Base-by-base conservation (phyloP, 2,797 vertebrate genomes). In the Macropodus opercularis region DNA sequence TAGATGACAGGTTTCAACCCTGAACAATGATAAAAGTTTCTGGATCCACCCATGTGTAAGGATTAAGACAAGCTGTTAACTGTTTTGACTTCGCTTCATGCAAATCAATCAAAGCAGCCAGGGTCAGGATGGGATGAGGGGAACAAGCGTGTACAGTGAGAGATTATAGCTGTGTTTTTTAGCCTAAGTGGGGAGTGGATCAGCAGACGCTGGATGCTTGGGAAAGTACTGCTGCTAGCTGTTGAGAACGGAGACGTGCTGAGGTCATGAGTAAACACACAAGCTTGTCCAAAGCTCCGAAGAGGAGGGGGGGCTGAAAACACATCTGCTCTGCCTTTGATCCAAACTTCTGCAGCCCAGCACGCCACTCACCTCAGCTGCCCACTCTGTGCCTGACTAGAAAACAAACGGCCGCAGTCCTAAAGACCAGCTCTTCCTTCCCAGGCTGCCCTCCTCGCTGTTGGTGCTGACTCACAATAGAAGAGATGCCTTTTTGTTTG, bases 321-420 rank as follows among this genome's bases (percentile, higher is more conserved):
- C 89, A 92, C 90, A 91, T 92, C 90, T 92, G 90, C 75, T 85
- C 83, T 89, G 80, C 85, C 89, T 92, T 92, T 92, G 91, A 92
- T 91, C 91, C 86, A 88, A 86, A 85, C 83, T 85, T 82, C 87
- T 89, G 81, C 81, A 22, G 81, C 90, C 61, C 90, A 91, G 89
- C 89, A 89, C 77, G 89, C 71, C 84, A 62, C 81, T 89, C 88
- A 91, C 90, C 86, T 86, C 84, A 58, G 77, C 86, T 85, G 85
- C 85, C 89, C 89, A 89, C 81, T 82, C 85, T 87, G 79, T 79
- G 87, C 81, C 81, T 85, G 75, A 89, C 79, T 79, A 87, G 49
- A 86, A 90, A 88, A 91, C 88, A 90, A n/a, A 86, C 59, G 29
- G 75, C 82, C 75, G 53, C 72, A 75, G 74, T 84, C 79, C 67